Conservation (phyloP, 2,888 invertebrate species). For the Pegoplata infirma region DNA sequence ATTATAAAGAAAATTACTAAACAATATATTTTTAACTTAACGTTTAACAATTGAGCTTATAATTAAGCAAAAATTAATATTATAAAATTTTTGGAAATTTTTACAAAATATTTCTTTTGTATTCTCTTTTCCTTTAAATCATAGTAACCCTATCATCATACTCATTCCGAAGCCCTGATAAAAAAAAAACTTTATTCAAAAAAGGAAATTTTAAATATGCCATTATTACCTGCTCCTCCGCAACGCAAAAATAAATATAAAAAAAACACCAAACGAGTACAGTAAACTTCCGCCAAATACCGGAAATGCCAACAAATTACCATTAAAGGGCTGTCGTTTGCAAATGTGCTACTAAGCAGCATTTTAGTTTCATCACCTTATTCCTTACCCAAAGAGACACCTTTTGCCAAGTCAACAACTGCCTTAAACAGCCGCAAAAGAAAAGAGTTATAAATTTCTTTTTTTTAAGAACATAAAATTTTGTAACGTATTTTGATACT, state of each 20-base stretch:
- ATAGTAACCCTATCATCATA: constrained; percentile 26
- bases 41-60: constrained; percentile 20
- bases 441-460: background rate
- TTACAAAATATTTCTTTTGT: constrained; percentile 3
- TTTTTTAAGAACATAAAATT: constrained; percentile 12
- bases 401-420: constrained; percentile 35
- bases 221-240: constrained; percentile 20
- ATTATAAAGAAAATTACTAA: constrained; percentile 4
- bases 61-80: background rate
- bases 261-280: constrained; percentile 13
- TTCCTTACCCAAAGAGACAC: constrained; percentile 23
- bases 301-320: constrained; percentile 62
- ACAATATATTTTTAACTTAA: constrained; percentile 16
- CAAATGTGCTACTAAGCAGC: constrained; percentile 55
- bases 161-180: constrained; percentile 16
- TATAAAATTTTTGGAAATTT: background rate
- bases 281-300: constrained; percentile 61
- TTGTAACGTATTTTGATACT: constrained; percentile 5
- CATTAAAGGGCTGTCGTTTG: constrained; percentile 61
- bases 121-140: too few relatives aligned
- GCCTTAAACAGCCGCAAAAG: constrained; percentile 42
- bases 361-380: constrained; percentile 22
- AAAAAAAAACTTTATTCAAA: constrained; percentile 17
- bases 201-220: constrained; percentile 56
- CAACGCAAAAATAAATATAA: constrained; percentile 1